Base-by-base conservation (phyloP, 2,888 invertebrate species). In the Dorcus hopei region DNA sequence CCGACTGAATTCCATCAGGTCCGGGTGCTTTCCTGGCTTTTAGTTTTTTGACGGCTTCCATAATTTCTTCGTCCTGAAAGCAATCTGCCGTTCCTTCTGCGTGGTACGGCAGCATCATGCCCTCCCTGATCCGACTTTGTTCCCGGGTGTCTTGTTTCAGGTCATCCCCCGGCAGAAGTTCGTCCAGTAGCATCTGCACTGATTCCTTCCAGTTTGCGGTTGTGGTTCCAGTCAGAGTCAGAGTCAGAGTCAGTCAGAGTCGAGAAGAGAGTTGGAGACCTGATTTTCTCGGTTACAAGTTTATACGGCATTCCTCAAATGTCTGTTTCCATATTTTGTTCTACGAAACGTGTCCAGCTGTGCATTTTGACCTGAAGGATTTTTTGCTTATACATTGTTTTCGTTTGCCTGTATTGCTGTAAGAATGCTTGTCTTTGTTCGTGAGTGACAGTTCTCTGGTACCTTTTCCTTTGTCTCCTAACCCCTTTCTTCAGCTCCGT, bases 121-220 rank as follows among this genome's bases (percentile, higher is more conserved):
- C 4, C 1, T 42, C 33, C 48, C 56, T 49, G n/a, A 58, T 50
- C 1, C 48, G 19, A 1, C 16, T 11, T 39, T 61, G 56, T 1
- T 3, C n/a, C 0, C 5, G 7, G 1, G 38, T 26, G 9, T 62
- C 61, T 3, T 40, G 23, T 9, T 9, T n/a, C 14, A 11, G 2
- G 2, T 19, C 41, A 16, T 63, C 63, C 2, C 52, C 55, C 2
- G 65, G 62, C 1, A 58, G 58, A 8, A 60, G 40, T 11, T 39
- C 51, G 2, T 50, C 2, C 11, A 63, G 9, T 4, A 63, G 23
- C 5, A 33, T 3, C 6, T 42, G 38, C 3, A 50, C 51, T 1
- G 62, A 48, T 14, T 62, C 55, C 11, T 49, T 45, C 63, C 61
- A 61, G 1, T 48, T 40, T 0, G 9, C 41, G 0, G 65, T 62